Evolutionary conservation across 2,797 vertebrate genomes (phyloP), one percentile per base, ranked within the genome.

Genomic region (Ficedula albicollis): DNA sequence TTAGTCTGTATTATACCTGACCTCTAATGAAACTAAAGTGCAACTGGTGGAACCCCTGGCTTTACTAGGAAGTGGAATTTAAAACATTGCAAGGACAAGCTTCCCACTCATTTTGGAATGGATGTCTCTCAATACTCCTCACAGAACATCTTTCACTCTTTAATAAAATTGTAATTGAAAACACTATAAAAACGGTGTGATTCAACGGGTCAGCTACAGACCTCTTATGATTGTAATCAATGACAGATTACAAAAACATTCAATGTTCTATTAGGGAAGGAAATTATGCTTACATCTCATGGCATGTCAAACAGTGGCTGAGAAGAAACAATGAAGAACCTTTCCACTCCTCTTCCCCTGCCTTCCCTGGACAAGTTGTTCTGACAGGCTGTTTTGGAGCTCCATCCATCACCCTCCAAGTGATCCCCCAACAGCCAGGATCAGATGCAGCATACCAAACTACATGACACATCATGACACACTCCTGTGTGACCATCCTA

Each of bases 131-230:
- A 92, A 17, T 74, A 36, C 51, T 86, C 84, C 51, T 81, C 69
- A 81, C 55, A 83, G 62, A 70, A 90, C 19, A 64, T 51, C 78
- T 77, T 92, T 54, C 60, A 67, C 34, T 90, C 62, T 84, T 94
- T 64, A 93, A 92, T 92, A 87, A 89, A 89, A 75, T 38, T 30
- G 10, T 89, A 94, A 94, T 41, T 90, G 87, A 76, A 91, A 94
- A 67, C 88, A 90, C 76, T 30, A 13, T 72, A 66, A 78, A 95
- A 93, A 34, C 7, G 25, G 88, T 88, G 85, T 79, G 82, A 88
- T 86, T 86, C 73, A 76, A 86, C 4, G 43, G 68, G 87, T 88
- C 85, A 84, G 43, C 85, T 72, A 68, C 90, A 89, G 69, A 75
- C 52, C 48, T 62, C 62, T 76, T 73, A 86, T 0, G 2, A 34